Evolutionary conservation across 2,888 invertebrate species (phyloP).

Genomic region (Pharmacophagus antenor): DNA sequence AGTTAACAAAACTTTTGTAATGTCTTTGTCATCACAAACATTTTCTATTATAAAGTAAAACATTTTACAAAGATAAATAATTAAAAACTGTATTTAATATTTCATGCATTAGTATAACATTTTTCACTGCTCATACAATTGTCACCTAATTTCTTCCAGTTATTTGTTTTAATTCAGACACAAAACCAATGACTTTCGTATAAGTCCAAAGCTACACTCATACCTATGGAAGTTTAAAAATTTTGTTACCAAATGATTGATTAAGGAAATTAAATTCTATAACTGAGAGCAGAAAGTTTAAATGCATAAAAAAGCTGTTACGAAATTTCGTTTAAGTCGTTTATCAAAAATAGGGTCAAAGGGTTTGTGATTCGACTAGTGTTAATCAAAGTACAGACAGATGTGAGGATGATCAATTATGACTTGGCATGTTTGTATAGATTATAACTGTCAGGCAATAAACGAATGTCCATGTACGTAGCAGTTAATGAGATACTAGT

Average conservation of each 20-base stretch:
- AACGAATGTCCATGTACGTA: neutral
- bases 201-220: neutral
- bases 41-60: too few relatives aligned
- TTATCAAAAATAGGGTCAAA: constrained; percentile 65
- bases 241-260: neutral
- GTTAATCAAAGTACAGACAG: constrained; percentile 62
- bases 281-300: neutral
- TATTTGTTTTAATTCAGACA: too few relatives aligned
- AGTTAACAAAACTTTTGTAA: too few relatives aligned
- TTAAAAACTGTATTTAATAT: too few relatives aligned
- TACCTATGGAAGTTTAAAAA: neutral
- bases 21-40: too few relatives aligned
- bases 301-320: constrained; percentile 6
- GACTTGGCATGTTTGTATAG: constrained; percentile 23
- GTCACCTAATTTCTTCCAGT: too few relatives aligned
- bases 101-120: too few relatives aligned
- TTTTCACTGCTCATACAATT: too few relatives aligned
- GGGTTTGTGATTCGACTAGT: constrained; percentile 59
- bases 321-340: constrained; percentile 54
- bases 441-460: constrained; percentile 18
- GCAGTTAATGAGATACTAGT: neutral
- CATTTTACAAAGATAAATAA: too few relatives aligned
- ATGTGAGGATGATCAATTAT: constrained; percentile 60
- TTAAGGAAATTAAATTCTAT: neutral
- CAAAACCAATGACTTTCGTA: neutral